These are phyloP conservation scores for Steatocranus sp. DNA, from an alignment of 2,797 vertebrate genomes.

Conservation along the genomic window DNA sequence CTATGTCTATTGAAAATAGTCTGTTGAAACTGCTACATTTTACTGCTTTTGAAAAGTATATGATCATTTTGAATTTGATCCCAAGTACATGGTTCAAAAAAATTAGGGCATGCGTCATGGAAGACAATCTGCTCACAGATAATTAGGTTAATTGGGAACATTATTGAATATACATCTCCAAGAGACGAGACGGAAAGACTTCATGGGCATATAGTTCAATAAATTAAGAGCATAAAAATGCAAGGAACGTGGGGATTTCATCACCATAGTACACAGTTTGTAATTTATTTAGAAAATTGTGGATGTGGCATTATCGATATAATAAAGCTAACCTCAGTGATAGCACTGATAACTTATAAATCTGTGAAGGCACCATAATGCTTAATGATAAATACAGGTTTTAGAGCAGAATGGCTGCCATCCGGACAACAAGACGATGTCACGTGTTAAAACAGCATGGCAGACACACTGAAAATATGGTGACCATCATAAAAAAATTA, in stretches of 20 bases:
- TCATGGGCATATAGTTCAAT: background rate
- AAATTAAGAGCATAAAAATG: background rate
- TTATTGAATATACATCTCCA: background rate
- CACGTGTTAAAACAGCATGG: fast-evolving
- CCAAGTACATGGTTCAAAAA: background rate
- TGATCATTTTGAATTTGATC: background rate
- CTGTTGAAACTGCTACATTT: background rate
- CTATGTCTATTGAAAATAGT: background rate
- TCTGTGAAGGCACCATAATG: background rate
- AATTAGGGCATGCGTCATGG: background rate
- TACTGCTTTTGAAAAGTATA: background rate
- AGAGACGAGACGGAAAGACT: background rate
- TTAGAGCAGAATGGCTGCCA: background rate
- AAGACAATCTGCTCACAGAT: background rate
- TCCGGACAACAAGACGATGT: background rate
- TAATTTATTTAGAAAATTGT: background rate
- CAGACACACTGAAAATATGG: background rate
- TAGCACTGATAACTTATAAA: background rate
- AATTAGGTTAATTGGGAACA: background rate
- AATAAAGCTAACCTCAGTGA: background rate
- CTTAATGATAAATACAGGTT: background rate
- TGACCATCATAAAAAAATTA: background rate
- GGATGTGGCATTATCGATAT: background rate
- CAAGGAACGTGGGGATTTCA: background rate
- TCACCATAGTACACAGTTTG: background rate